Conservation (phyloP, 2,797 vertebrate genomes). For the Gouania willdenowi region DNA sequence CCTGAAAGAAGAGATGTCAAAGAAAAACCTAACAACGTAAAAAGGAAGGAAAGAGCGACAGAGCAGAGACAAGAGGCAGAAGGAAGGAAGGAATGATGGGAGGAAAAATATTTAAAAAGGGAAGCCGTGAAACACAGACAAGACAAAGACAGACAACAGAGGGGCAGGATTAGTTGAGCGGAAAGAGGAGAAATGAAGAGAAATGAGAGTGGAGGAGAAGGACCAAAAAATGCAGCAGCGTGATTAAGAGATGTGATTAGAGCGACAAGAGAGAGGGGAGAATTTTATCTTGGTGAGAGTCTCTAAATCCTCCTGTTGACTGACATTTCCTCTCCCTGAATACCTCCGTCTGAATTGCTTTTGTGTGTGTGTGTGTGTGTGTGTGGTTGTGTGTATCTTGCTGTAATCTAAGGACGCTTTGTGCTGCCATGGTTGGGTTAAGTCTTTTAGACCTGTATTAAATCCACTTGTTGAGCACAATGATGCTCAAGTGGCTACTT, state of each 20-base stretch:
- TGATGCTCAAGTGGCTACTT: slow-evolving; percentile 48
- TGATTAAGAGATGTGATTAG: slow-evolving; percentile 39
- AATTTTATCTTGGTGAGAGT: slow-evolving; percentile 48
- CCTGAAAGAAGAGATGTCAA: slow-evolving; percentile 16
- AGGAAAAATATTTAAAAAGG: slow-evolving; percentile 23
- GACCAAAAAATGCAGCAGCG: slow-evolving; percentile 19
- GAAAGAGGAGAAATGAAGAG: slow-evolving; percentile 1
- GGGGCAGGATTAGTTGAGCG: slow-evolving; percentile 12
- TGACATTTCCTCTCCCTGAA: slow-evolving; percentile 63
- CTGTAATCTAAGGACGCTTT: slow-evolving; percentile 51
- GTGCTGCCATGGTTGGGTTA: slow-evolving; percentile 37
- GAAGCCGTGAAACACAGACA: slow-evolving; percentile 29
- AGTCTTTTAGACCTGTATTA: slow-evolving; percentile 47
- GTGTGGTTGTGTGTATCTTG: slow-evolving; percentile 12
- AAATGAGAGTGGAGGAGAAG: neutral
- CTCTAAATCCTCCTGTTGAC: slow-evolving; percentile 51
- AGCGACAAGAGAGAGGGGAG: slow-evolving; percentile 28
- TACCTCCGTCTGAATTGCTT: slow-evolving; percentile 46
- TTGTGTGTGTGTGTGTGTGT: slow-evolving; percentile 27
- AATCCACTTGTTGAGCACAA: slow-evolving; percentile 63
- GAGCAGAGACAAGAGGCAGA: slow-evolving; percentile 7
- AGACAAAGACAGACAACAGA: slow-evolving; percentile 6
- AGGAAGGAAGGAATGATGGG: slow-evolving; percentile 15
- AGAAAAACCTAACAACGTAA: slow-evolving; percentile 29
- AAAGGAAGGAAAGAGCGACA: slow-evolving; percentile 48